Conservation (phyloP, 2,797 vertebrate species). For the Clamator glandarius region DNA sequence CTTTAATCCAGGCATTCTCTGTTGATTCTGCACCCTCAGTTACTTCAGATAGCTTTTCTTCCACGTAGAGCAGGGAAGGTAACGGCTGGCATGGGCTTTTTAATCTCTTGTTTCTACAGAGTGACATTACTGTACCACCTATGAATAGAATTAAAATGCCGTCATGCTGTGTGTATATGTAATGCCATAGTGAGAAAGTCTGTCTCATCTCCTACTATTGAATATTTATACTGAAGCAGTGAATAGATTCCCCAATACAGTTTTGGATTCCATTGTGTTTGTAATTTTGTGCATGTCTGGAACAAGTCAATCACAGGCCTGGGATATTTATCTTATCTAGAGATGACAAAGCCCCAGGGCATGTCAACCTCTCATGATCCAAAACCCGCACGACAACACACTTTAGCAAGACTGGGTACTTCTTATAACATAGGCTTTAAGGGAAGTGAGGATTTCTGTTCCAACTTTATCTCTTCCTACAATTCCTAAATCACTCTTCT, state of each 20-base stretch:
- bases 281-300: neutral
- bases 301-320: neutral
- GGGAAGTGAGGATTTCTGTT: neutral
- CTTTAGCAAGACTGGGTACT: neutral
- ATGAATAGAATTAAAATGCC: conserved; percentile 17
- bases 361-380: neutral
- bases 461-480: neutral
- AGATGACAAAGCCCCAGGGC: neutral
- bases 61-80: neutral
- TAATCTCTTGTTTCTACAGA: neutral
- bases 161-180: neutral
- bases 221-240: conserved; percentile 15
- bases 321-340: neutral
- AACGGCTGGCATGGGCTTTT: neutral
- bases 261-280: neutral
- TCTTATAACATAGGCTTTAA: neutral
- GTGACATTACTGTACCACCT: conserved; percentile 2
- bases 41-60: neutral
- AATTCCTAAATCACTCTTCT: neutral
- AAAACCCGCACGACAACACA: neutral
- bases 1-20: conserved; percentile 1
- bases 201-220: neutral
- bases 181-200: neutral
- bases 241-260: neutral
- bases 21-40: neutral